Evolutionary conservation across 2,888 invertebrate genomes (phyloP).

Genomic region (Miltochrista miniata): DNA sequence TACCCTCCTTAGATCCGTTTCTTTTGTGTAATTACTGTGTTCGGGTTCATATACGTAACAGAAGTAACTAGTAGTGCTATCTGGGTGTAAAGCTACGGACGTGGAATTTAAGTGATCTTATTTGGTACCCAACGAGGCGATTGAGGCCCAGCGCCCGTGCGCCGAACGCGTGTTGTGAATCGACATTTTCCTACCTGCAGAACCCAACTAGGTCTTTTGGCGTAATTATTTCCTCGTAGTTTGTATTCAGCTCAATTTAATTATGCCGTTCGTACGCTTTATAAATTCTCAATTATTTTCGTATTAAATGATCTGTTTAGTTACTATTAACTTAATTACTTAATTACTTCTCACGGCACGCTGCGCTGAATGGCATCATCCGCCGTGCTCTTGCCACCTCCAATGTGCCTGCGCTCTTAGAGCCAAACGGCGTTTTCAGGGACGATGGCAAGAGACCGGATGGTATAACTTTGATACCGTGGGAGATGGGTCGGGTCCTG

Average conservation of each 20-base stretch:
- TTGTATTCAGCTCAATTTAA: constrained; percentile 56
- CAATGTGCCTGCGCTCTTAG: too few relatives aligned
- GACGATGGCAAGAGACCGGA: too few relatives aligned
- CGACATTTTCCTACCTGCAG: constrained; percentile 57
- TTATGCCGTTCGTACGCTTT: constrained; percentile 33
- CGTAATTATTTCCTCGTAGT: constrained; percentile 67
- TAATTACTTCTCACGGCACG: too few relatives aligned
- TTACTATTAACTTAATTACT: too few relatives aligned
- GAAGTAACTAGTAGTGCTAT: constrained; percentile 69
- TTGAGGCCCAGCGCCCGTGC: constrained; percentile 57
- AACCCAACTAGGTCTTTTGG: constrained; percentile 56
- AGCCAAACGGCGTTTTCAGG: too few relatives aligned
- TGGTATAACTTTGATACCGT: too few relatives aligned
- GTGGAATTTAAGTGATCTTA: constrained; percentile 80
- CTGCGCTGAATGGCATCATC: too few relatives aligned
- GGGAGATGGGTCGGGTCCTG: too few relatives aligned
- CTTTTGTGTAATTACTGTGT: constrained; percentile 77
- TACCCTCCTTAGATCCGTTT: constrained; percentile 62
- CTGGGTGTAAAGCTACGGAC: constrained; percentile 69
- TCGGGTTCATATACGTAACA: constrained; percentile 66
- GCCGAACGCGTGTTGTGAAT: constrained; percentile 68
- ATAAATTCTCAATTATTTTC: constrained; percentile 28
- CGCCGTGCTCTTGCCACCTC: too few relatives aligned
- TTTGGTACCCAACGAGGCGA: constrained; percentile 65
- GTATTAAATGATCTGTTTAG: not conserved